A percentile compares a stretch with the other conserved stretches of the same genome.
These are phyloP conservation scores for Trematocara variabile DNA, from an alignment of 2,113 vertebrate genomes.

Conservation along the genomic window DNA sequence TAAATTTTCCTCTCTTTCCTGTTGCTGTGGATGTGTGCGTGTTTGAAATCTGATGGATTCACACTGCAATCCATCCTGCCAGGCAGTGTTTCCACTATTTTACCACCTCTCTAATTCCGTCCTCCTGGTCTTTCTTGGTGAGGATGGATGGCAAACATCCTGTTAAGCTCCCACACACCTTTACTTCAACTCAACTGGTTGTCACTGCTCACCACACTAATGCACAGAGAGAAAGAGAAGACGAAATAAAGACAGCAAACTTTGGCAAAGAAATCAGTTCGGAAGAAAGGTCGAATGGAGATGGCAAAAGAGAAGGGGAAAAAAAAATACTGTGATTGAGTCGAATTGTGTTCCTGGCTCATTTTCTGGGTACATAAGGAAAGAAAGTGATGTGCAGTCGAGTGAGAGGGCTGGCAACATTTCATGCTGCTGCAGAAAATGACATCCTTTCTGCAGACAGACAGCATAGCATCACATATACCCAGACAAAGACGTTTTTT, in stretches of 20 bases:
- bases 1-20: background rate
- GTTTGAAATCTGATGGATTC: slow-evolving; percentile 23
- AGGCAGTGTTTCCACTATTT: slow-evolving; percentile 5
- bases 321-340: background rate
- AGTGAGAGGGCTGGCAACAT: background rate
- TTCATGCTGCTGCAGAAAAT: slow-evolving; percentile 5
- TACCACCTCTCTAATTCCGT: slow-evolving; percentile 5
- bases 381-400: background rate
- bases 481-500: background rate
- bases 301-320: background rate
- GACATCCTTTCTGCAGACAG: slow-evolving; percentile 1
- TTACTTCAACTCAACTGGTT: slow-evolving; percentile 5
- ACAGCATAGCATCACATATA: background rate
- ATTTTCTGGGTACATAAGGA: background rate
- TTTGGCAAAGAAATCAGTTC: background rate
- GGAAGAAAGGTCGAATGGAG: background rate
- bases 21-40: background rate
- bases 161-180: background rate
- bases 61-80: slow-evolving; percentile 29
- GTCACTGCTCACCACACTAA: slow-evolving; percentile 1
- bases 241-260: background rate
- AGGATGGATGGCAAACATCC: slow-evolving; percentile 26
- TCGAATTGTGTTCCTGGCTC: background rate
- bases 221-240: background rate
- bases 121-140: background rate